These are phyloP conservation scores for Periphyllus acericola DNA, from an alignment of 2,888 invertebrate species.

Conservation along the genomic window DNA sequence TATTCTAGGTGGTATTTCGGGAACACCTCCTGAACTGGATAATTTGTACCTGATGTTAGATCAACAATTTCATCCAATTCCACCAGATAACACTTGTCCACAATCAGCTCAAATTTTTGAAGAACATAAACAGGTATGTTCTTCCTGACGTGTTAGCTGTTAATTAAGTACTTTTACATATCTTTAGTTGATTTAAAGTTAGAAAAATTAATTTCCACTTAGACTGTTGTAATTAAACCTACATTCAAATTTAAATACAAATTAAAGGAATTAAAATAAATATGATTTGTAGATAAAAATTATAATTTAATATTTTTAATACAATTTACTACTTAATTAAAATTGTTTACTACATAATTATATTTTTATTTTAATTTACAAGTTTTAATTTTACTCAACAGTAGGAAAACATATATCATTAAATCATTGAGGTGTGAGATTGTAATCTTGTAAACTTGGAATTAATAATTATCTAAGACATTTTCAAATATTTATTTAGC, in stretches of 20 bases:
- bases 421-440: background rate
- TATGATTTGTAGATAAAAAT: background rate
- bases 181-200: background rate
- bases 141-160: background rate
- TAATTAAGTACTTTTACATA: background rate
- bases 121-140: slow-evolving; percentile 76
- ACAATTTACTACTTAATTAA: background rate
- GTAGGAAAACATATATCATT: background rate
- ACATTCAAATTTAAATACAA: too few relatives aligned
- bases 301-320: background rate
- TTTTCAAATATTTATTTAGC: slow-evolving; percentile 68
- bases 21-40: slow-evolving; percentile 63
- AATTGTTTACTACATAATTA: too few relatives aligned
- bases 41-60: slow-evolving; percentile 72
- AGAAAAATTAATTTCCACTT: background rate
- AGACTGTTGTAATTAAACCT: too few relatives aligned
- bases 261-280: background rate
- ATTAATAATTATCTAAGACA: background rate
- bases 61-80: slow-evolving; percentile 83
- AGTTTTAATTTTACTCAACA: background rate
- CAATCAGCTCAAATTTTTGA: slow-evolving; percentile 87
- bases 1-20: slow-evolving; percentile 27
- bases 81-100: slow-evolving; percentile 79
- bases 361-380: background rate
- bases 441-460: background rate